Evolutionary conservation across 2,113 vertebrate species (phyloP).

Genomic region (Burhinus oedicnemus): DNA sequence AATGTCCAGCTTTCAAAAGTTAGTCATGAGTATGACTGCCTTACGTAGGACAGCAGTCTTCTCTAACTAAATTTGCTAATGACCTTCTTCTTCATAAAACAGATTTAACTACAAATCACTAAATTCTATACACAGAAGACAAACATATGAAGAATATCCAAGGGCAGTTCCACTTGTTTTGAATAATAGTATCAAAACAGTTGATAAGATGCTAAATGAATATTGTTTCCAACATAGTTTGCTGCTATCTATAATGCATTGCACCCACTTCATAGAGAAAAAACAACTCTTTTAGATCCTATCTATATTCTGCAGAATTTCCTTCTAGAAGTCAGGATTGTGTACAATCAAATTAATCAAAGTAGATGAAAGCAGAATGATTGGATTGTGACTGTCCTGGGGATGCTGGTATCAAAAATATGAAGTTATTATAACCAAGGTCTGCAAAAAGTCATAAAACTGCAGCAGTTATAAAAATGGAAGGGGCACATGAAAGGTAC

Average conservation of each 20-base stretch:
- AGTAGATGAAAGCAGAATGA: constrained; percentile 1
- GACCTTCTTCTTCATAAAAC: neutral
- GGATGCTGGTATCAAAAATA: constrained; percentile 20
- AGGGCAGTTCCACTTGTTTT: neutral
- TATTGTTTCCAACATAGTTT: neutral
- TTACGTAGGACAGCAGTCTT: neutral
- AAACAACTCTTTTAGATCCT: neutral
- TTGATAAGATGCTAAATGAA: neutral
- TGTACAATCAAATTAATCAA: constrained; percentile 22
- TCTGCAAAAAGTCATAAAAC: constrained; percentile 48
- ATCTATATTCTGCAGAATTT: neutral
- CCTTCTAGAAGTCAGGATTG: neutral
- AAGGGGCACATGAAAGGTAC: constrained; percentile 8
- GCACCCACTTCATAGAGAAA: neutral
- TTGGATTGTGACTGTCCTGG: neutral
- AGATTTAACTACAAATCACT: neutral
- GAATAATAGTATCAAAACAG: neutral
- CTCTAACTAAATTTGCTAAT: neutral
- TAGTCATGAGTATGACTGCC: neutral
- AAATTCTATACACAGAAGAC: neutral
- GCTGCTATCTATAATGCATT: neutral
- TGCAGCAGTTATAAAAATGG: constrained; percentile 42
- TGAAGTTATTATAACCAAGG: constrained; percentile 48
- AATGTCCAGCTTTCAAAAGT: neutral
- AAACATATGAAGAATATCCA: neutral